Evolutionary conservation across 2,797 vertebrate genomes (phyloP), one percentile per base, ranked within the genome.

Genomic region (Loriculus beryllinus): DNA sequence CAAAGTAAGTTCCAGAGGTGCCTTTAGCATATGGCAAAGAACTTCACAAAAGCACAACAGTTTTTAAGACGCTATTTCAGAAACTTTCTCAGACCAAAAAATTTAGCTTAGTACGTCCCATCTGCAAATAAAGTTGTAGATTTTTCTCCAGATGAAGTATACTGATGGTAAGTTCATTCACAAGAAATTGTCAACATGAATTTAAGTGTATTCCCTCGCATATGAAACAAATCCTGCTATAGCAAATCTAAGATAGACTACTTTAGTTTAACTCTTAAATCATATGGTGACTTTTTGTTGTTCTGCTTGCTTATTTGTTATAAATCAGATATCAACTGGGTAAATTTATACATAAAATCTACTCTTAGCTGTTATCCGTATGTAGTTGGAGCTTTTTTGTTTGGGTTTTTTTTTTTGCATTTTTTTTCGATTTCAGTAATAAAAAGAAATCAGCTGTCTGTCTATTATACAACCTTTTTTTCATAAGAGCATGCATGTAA

Each of bases 231-330:
- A 89, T 79, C 75, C 9, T 82, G 7, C 5, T 60, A 12, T 23
- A 82, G 37, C 4, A 3, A 13, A 57, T 6, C 6, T 29, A 69
- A 29, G 6, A 85, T 39, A 37, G 4, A 29, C 17, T 37, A 48
- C 2, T 72, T 65, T 40, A 37, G 25, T 59, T 77, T 37, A 54
- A n/a, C 6, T 62, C 2, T 26, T 56, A 29, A 31, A 43, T 43
- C 2, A 0, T 48, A 42, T 21, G 7, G 16, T 54, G 6, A 0
- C 0, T 10, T 14, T 35, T 28, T 25, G 7, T 25, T 39, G 14
- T 15, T 82, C 31, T 47, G 4, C 29, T 54, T 35, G 12, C n/a
- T 72, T 48, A 35, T 29, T 75, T 87, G 9, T 11, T 6, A 65
- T 25, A 78, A 69, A 86, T 65, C 11, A 63, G 9, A 5, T 89